phyloP scores from a whole-genome alignment of 2,113 vertebrate genomes.

The Patagioenas fasciata region DNA sequence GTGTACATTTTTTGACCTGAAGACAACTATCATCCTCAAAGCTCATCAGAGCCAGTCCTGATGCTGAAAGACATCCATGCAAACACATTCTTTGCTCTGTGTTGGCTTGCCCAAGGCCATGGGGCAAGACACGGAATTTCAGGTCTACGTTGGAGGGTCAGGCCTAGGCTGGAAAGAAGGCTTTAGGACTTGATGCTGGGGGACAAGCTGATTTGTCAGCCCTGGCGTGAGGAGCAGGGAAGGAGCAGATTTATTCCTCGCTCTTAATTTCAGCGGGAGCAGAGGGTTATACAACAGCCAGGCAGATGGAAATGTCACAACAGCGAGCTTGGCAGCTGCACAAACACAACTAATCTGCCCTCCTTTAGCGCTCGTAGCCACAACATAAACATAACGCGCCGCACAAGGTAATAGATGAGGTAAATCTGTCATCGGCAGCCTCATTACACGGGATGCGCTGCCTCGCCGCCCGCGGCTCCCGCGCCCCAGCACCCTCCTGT shows the following conservation, averaged over 20 bases:
- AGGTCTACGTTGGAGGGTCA: not conserved
- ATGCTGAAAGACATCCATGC: not conserved
- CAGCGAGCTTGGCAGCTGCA: not conserved
- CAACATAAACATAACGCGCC: not conserved
- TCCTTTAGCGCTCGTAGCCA: not conserved
- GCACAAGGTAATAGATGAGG: not conserved
- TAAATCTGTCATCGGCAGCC: not conserved
- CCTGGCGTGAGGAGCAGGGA: accelerated
- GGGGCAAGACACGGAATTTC: not conserved
- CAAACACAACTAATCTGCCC: constrained; percentile 29
- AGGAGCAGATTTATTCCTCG: not conserved
- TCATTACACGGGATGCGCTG: not conserved
- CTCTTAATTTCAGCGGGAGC: not conserved
- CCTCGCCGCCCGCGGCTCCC: accelerated
- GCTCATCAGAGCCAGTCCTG: not conserved
- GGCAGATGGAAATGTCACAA: constrained; percentile 30
- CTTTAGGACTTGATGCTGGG: not conserved
- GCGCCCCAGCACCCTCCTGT: not conserved
- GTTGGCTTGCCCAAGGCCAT: not conserved
- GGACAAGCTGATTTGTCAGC: not conserved
- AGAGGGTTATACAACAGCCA: not conserved
- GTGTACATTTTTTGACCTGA: not conserved
- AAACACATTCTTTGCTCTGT: not conserved
- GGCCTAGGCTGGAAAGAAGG: not conserved
- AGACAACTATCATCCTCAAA: not conserved